Evolutionary conservation across 37 sponge, comb jelly and placozoan species (phyloP), one percentile per base, ranked within the genome.

Genomic region (Haliclona indistincta): DNA sequence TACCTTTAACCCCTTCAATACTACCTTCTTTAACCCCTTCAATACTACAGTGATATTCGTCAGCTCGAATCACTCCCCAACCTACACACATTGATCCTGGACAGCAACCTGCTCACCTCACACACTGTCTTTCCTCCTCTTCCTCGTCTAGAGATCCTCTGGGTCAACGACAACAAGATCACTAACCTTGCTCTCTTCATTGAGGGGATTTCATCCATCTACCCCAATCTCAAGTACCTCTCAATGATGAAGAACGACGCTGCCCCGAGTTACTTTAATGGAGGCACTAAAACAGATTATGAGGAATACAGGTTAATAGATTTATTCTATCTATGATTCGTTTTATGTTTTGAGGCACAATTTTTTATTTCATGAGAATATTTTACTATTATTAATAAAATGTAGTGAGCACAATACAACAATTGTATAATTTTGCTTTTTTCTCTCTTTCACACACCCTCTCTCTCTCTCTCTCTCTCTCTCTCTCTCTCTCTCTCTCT

Each of bases 181-280:
- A 72, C 51, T 0, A 95, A 95, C 35, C 77, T 95, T 32, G 63
- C 86, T 8, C 25, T 95, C 20, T 91, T 95, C 37, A 80, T 95
- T 20, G 96, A 88, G 54, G 76, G 6, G 37, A 47, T 64, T 3
- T 63, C 81, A 3, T 29, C 37, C 41, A n/a, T 56, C 32, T 88
- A 78, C 42, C 96, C 96, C 0, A 61, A 77, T 36, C 56, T 95
- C 53, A 30, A 30, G 35, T 75, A 86, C 55, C 58, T 95, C 36
- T 81, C 79, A 38, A 88, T 95, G 91, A 88, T 95, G 91, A 91
- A 95, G 55, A 95, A 95, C 63, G 77, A 56, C 26, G 96, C 96
- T 37, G 89, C 92, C 11, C 96, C 96, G 0, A 91, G 89, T 66
- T 95, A 85, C 60, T 91, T 95, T 73, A 95, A 95, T 80, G 89